Evolutionary conservation across 2,888 invertebrate species (phyloP), one percentile per base, ranked within the genome.

Genomic region (Heliconius aoede): DNA sequence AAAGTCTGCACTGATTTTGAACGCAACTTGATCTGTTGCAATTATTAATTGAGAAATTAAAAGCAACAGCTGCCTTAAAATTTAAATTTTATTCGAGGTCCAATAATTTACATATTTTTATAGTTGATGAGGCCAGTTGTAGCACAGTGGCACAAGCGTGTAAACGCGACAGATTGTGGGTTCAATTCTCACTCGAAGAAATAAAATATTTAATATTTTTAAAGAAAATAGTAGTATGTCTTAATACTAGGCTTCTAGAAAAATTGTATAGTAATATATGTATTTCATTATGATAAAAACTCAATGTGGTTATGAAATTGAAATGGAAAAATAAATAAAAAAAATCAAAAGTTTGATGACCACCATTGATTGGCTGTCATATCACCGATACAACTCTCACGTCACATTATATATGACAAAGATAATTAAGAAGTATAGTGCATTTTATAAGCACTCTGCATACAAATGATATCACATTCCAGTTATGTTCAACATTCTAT

Each of bases 361-460:
- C 51, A 72, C 64, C 64, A 61, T 75, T 71, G 36, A 75, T 76
- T 24, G 71, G 55, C 55, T 72, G 72, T 58, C 55, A 72, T 55
- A 55, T 72, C 71, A 36, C 24, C 61, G 60, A 74, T 61, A 74
- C 69, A 67, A 65, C 11, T 40, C 46, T 74, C 71, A 64, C 36
- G 61, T n/a, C n/a, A n/a, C n/a, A n/a, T n/a, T n/a, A n/a, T n/a
- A n/a, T n/a, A 72, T 72, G 60, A 61, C 61, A 61, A 26, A n/a
- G 60, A 21, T 61, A 72, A 72, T 72, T 72, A 72, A 61, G 36
- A 26, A 60, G 58, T 36, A 36, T 24, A 8, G 13, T 55, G 15
- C 15, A 55, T 15, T 24, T 32, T n/a, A n/a, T 55, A 30, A 55
- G 51, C 2, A 51, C n/a, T 30, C 51, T 30, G 30, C 13, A 69